Conservation (phyloP, 2,888 invertebrate genomes). For the Drosophila setosimentum region DNA sequence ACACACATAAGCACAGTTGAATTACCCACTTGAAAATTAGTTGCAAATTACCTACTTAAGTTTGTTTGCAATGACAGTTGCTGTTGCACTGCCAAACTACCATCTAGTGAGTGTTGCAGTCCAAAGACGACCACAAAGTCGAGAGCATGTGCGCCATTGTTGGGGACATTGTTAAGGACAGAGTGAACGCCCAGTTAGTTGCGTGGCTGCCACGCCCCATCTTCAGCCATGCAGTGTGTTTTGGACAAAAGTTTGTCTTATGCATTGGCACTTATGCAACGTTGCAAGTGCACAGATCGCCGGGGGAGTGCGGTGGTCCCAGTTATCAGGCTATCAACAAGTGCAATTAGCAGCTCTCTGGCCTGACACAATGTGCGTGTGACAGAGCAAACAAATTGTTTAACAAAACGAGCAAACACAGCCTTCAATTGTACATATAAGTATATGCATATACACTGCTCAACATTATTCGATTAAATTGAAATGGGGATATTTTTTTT, state of each 20-base stretch:
- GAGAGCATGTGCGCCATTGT: slow-evolving; percentile 65
- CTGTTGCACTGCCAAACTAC: slow-evolving; percentile 19
- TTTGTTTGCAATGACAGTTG: slow-evolving; percentile 65
- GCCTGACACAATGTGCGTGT: slow-evolving; percentile 71
- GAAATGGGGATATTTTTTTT: neutral
- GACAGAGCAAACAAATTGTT: slow-evolving; percentile 78
- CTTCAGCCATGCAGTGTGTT: slow-evolving; percentile 35
- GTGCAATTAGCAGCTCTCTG: slow-evolving; percentile 75
- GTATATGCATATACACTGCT: neutral
- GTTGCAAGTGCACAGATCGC: slow-evolving; percentile 12
- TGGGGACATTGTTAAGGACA: slow-evolving; percentile 56
- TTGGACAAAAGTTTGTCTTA: slow-evolving; percentile 73
- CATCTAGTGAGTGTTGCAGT: slow-evolving; percentile 20
- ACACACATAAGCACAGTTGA: slow-evolving; percentile 38
- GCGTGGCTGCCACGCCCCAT: slow-evolving; percentile 70
- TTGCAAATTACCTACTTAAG: slow-evolving; percentile 81
- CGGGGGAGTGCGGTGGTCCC: slow-evolving; percentile 42
- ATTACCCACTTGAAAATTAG: slow-evolving; percentile 75
- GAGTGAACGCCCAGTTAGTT: slow-evolving; percentile 45
- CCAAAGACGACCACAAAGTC: slow-evolving; percentile 43
- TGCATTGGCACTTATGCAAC: slow-evolving; percentile 73
- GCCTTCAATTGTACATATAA: slow-evolving; percentile 28
- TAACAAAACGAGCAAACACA: slow-evolving; percentile 66
- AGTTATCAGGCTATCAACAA: slow-evolving; percentile 78
- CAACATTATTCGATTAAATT: neutral